Evolutionary conservation across 2,888 invertebrate genomes (phyloP), one percentile per base, ranked within the genome.

Genomic region (Netelia virgata): DNA sequence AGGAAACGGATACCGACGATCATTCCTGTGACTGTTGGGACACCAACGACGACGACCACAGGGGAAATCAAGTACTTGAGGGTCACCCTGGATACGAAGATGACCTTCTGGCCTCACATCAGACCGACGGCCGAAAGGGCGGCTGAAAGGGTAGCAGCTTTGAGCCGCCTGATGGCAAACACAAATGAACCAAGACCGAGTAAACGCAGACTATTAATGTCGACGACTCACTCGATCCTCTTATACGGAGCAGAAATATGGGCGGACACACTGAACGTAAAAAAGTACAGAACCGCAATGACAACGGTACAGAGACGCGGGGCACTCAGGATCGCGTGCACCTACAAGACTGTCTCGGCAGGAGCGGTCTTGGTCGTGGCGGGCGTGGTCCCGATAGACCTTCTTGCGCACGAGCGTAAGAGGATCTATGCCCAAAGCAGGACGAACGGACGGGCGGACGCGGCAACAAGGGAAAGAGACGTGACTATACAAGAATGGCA

Each of bases 31-130:
- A n/a, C n/a, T n/a, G n/a, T n/a, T n/a, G n/a, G n/a, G n/a, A n/a
- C n/a, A n/a, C n/a, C 73, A 11, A 16, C 9, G 5, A 82, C 83
- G 1, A n/a, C 41, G 72, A 36, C 86, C 36, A 43, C n/a, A n/a
- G 55, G 68, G 23, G 74, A 53, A 66, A 68, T 87, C 20, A 88
- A 87, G 82, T 90, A 90, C 28, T 70, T 89, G 10, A 88, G 89
- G 1, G 80, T 88, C n/a, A 64, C 47, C 20, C 53, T 89, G 1
- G 89, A 88, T 66, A 57, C 55, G 10, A 66, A 72, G 57, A 18
- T 87, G 16, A 83, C 76, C 61, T 88, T 86, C 66, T 78, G 80
- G 16, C 59, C 64, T 8, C 88, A 89, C 64, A 77, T 88, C 5
- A 55, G n/a, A 23, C 61, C 50, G 8, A 64, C 85, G n/a, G 75